Evolutionary conservation across 2,113 vertebrate genomes (phyloP).

Genomic region (Haplochromis vanheusdeni): DNA sequence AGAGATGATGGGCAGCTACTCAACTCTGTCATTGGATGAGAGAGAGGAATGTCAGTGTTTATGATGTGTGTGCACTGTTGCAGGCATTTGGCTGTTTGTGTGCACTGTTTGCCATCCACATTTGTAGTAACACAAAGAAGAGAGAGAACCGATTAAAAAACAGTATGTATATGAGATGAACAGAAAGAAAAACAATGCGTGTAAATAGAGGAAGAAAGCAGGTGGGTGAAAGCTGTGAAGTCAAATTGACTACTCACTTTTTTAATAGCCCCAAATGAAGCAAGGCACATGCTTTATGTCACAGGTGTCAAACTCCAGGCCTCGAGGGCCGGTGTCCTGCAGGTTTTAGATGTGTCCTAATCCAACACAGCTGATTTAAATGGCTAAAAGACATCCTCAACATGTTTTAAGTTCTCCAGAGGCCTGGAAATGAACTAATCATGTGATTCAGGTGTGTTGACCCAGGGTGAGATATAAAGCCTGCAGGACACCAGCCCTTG

Average conservation of each 20-base stretch:
- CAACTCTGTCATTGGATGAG: conserved; percentile 62
- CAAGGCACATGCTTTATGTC: background rate
- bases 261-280: background rate
- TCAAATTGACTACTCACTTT: background rate
- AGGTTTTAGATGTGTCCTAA: too few relatives aligned
- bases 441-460: too few relatives aligned
- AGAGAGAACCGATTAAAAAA: background rate
- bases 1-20: conserved; percentile 42
- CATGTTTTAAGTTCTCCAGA: too few relatives aligned
- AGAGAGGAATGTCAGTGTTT: conserved; percentile 49
- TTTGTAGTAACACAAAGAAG: background rate
- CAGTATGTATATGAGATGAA: background rate
- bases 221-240: background rate
- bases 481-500: too few relatives aligned
- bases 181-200: background rate
- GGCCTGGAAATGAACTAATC: too few relatives aligned
- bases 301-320: too few relatives aligned
- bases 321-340: too few relatives aligned
- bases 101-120: background rate
- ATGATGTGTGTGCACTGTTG: background rate
- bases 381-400: too few relatives aligned
- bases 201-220: background rate
- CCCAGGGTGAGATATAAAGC: too few relatives aligned
- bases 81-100: background rate
- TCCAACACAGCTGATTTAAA: too few relatives aligned